A percentile compares a stretch with the other conserved stretches of the same genome.
Evolutionary conservation across 2,113 vertebrate species (phyloP).

Genomic region (Clarias gariepinus): DNA sequence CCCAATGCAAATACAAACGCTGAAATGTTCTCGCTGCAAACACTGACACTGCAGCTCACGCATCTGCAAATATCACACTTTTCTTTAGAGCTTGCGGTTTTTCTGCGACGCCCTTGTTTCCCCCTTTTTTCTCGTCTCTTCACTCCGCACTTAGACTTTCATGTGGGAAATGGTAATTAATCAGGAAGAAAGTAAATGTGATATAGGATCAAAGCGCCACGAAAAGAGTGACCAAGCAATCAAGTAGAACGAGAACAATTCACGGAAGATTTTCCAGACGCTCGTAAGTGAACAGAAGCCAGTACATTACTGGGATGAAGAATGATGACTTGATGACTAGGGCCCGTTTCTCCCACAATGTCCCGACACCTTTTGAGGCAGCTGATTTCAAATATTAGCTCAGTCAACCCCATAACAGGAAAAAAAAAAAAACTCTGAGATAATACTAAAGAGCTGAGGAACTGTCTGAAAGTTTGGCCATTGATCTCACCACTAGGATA

Average conservation of each 20-base stretch:
- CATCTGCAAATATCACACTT: not conserved
- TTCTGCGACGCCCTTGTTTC: not conserved
- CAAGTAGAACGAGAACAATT: not conserved
- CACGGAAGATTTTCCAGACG: conserved; percentile 9
- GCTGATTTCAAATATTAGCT: no score
- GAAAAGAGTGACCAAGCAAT: not conserved
- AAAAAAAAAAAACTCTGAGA: not conserved
- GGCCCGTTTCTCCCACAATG: not conserved
- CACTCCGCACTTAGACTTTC: not conserved
- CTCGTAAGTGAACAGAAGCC: not conserved
- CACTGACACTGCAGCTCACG: not conserved
- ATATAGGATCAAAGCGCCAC: not conserved
- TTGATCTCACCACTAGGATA: not conserved
- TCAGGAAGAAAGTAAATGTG: not conserved
- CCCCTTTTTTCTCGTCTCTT: not conserved
- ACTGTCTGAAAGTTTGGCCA: not conserved
- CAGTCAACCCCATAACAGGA: not conserved
- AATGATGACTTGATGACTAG: not conserved
- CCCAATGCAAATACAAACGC: conserved; percentile 17
- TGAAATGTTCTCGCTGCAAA: conserved; percentile 1
- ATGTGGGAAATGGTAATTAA: conserved; percentile 9
- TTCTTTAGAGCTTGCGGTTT: no score
- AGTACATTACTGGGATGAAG: no score
- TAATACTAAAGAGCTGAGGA: not conserved
- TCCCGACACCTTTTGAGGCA: not conserved